Evolutionary conservation across 2,888 invertebrate genomes (phyloP).

Genomic region (Venustoraphidia nigricollis): DNA sequence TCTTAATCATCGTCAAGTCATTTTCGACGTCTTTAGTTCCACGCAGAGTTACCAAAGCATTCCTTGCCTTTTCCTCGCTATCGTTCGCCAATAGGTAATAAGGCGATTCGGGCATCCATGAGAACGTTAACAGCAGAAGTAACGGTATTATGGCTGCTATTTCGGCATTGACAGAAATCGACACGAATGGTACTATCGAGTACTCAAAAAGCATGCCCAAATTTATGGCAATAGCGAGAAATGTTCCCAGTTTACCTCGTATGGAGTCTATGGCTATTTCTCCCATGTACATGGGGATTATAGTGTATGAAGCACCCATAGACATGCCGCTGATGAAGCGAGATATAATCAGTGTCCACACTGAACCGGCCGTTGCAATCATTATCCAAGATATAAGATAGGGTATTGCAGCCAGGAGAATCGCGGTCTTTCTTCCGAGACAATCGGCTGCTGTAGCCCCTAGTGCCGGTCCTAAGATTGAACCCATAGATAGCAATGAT

Average conservation of each 20-base stretch:
- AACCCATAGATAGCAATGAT: too few relatives aligned
- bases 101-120: too few relatives aligned
- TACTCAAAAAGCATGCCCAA: conserved; percentile 38
- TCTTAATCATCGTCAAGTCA: too few relatives aligned
- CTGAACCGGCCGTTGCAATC: conserved; percentile 36
- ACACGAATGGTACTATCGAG: conserved; percentile 37
- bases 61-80: too few relatives aligned
- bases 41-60: too few relatives aligned
- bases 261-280: too few relatives aligned
- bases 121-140: too few relatives aligned
- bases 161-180: conserved; percentile 30
- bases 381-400: conserved; percentile 40
- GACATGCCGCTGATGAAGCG: conserved; percentile 42
- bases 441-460: conserved; percentile 8
- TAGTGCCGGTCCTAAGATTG: too few relatives aligned
- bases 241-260: conserved; percentile 31
- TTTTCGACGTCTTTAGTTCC: too few relatives aligned
- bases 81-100: too few relatives aligned
- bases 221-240: conserved; percentile 37
- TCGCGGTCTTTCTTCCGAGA: conserved; percentile 39
- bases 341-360: conserved; percentile 34
- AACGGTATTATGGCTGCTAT: conserved; percentile 37
- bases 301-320: conserved; percentile 11
- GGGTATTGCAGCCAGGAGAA: conserved; percentile 37
- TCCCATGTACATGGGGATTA: too few relatives aligned